Percentiles rank a stretch among this genome's conserved stretches.
Conservation (phyloP, 2,113 vertebrate genomes). For the Oryzias curvinotus region DNA sequence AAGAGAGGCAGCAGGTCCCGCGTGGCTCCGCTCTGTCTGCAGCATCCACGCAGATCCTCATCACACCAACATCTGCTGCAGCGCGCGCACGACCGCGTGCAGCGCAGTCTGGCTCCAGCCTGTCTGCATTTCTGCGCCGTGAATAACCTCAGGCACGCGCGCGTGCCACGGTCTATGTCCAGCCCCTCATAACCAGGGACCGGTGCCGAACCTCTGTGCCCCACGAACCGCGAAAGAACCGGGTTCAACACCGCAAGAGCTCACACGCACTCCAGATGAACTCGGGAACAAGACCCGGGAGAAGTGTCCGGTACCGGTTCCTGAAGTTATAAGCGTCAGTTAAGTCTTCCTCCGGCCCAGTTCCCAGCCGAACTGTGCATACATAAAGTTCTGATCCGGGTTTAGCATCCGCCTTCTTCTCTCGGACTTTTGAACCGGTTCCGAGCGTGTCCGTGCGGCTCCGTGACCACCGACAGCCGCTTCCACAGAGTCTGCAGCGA, state of each 20-base stretch:
- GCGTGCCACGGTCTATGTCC: constrained; percentile 1
- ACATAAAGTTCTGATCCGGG: no score
- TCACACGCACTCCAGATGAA: not conserved
- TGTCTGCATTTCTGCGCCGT: constrained; percentile 72
- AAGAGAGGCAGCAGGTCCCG: not conserved
- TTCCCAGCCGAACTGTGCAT: no score
- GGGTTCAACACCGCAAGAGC: not conserved
- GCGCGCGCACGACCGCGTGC: not conserved
- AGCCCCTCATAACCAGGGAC: constrained; percentile 25
- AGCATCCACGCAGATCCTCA: not conserved
- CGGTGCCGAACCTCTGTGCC: not conserved
- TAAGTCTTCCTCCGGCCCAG: no score
- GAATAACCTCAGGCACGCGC: constrained; percentile 63
- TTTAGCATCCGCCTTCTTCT: not conserved
- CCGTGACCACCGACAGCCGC: not conserved
- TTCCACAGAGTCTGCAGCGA: not conserved
- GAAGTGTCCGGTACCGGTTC: no score
- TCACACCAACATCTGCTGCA: not conserved
- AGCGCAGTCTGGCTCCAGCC: constrained; percentile 59
- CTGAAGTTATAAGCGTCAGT: no score
- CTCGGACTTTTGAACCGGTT: not conserved
- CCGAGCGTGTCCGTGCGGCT: not conserved
- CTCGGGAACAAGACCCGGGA: not conserved
- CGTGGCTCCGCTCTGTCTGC: constrained; percentile 3
- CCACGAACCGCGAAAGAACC: not conserved